Evolutionary conservation across 2,797 vertebrate genomes (phyloP).

Genomic region (Cossypha heuglini): DNA sequence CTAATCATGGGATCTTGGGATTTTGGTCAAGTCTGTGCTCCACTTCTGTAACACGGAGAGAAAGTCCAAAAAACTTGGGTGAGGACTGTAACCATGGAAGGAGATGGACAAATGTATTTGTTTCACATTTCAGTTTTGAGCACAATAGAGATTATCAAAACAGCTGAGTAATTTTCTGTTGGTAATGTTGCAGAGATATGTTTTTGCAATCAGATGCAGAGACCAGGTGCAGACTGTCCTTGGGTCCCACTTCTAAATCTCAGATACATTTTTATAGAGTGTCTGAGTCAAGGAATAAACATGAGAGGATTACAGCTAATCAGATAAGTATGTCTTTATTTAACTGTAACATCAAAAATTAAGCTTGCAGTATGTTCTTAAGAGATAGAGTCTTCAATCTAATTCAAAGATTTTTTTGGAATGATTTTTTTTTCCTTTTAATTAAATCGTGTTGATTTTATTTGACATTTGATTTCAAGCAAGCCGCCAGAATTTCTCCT

Average conservation of each 20-base stretch:
- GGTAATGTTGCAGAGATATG: not conserved
- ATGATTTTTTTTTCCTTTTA: conserved; percentile 23
- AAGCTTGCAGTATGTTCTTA: conserved; percentile 42
- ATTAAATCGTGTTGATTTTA: conserved; percentile 5
- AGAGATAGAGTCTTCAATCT: conserved; percentile 53
- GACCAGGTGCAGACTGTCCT: conserved; percentile 15
- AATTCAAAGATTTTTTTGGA: not conserved
- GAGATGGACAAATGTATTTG: not conserved
- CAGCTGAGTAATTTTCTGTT: not conserved
- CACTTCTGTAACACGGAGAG: not conserved
- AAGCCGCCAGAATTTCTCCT: not conserved
- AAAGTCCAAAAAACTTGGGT: not conserved
- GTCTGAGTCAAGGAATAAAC: conserved; percentile 45
- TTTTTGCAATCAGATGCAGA: rapidly evolving
- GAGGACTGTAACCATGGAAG: not conserved
- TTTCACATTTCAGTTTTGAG: not conserved
- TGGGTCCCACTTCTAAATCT: not conserved
- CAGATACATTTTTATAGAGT: conserved; percentile 18
- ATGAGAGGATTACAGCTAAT: conserved; percentile 49
- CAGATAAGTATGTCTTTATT: conserved; percentile 46
- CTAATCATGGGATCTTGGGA: rapidly evolving
- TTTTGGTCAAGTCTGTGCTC: not conserved
- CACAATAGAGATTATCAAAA: not conserved
- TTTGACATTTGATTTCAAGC: conserved; percentile 32
- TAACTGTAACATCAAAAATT: conserved; percentile 50